These are phyloP conservation scores for Sebastiscus albofasciatus DNA, from an alignment of 2,797 vertebrate species.

Conservation along the genomic window DNA sequence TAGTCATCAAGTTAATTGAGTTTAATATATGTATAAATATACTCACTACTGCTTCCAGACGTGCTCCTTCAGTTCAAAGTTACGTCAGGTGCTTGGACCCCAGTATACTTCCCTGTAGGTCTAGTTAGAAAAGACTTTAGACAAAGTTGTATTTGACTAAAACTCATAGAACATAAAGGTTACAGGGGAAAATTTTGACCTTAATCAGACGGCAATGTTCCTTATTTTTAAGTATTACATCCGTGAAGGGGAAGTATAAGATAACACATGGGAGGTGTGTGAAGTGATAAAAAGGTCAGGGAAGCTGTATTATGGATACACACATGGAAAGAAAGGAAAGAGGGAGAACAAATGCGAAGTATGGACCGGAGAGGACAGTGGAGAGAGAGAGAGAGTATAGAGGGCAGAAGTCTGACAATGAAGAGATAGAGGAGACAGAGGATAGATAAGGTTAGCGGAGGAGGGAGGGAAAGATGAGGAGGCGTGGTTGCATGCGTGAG, in stretches of 20 bases:
- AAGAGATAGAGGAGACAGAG: not conserved
- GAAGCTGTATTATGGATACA: not conserved
- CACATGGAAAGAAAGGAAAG: not conserved
- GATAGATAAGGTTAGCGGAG: not conserved
- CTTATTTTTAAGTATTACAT: not conserved
- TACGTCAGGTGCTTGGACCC: not conserved
- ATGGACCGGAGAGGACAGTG: not conserved
- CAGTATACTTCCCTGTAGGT: not conserved
- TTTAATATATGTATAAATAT: not conserved
- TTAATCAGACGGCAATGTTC: not conserved
- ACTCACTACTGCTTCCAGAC: not conserved
- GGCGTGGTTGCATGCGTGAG: not conserved
- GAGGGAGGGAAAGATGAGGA: conserved; percentile 4
- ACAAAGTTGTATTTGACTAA: not conserved
- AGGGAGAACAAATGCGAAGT: not conserved
- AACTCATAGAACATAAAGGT: not conserved
- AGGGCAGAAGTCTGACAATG: not conserved
- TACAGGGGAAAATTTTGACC: not conserved
- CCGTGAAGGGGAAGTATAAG: not conserved
- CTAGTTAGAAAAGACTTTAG: not conserved
- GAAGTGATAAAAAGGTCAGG: conserved; percentile 4
- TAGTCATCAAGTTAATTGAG: too few relatives aligned
- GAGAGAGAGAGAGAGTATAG: not conserved
- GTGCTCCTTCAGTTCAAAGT: not conserved
- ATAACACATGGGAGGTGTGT: not conserved